phyloP scores from a whole-genome alignment of 2,797 vertebrate species.

The Ctenopoma kingsleyae region DNA sequence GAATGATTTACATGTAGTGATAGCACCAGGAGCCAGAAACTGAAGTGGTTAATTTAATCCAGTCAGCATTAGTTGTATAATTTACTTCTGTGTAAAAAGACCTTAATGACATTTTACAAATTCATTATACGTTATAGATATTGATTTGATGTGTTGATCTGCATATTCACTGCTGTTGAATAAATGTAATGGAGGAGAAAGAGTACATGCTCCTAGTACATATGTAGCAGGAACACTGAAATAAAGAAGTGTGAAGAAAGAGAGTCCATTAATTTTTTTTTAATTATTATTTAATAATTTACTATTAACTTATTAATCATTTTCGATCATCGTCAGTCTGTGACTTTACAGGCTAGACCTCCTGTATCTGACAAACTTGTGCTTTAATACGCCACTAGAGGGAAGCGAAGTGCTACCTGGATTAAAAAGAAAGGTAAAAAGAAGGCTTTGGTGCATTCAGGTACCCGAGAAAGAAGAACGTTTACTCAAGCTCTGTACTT shows the following conservation, averaged over 20 bases:
- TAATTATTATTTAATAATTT: no score
- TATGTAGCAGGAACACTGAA: no score
- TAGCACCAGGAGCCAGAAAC: background rate
- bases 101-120: no score
- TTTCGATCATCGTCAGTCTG: background rate
- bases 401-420: slow-evolving; percentile 14
- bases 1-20: background rate
- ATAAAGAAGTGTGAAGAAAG: background rate
- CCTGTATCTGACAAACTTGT: background rate
- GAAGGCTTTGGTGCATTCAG: slow-evolving; percentile 16
- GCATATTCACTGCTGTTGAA: no score
- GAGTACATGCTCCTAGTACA: no score
- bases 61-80: background rate
- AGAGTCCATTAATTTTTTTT: no score
- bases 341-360: background rate
- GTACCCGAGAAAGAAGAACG: background rate
- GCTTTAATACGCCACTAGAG: slow-evolving; percentile 40
- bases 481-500: background rate
- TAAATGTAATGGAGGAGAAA: no score
- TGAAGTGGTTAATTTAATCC: background rate
- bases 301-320: no score
- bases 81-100: background rate
- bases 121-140: no score
- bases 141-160: no score
- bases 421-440: background rate